Evolutionary conservation across 2,113 vertebrate species (phyloP), one percentile per base, ranked within the genome.

Genomic region (Sander vitreus): DNA sequence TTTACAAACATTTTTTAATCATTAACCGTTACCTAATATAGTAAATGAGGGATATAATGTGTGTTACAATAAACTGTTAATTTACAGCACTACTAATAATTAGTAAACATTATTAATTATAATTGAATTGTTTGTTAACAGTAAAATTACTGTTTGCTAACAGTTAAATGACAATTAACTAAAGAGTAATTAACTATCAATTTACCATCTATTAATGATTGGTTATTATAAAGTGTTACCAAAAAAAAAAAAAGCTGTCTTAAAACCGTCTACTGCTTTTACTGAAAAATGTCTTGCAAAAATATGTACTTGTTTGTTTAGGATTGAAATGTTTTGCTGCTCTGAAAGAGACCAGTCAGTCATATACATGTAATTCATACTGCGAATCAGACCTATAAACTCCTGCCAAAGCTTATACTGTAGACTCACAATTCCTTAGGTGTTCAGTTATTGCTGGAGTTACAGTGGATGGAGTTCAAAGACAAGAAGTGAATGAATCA

Each of bases 381-480:
- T 9, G 11, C 4, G 5, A 30, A 25, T 60, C 71, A 50, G 43
- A 33, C 7, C 7, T 81, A 48, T 74, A 68, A 87, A 83, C 64
- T 63, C 50, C 30, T 54, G 63, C 36, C 23, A 72, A 69, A 82
- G 18, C 11, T 53, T 6, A 57, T 57, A 10, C 39, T 11, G 10
- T 36, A 53, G 8, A 67, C 27, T 50, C 33, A 64, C 27, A 73
- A 39, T 70, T 43, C 33, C 4, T 53, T 67, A 73, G 69, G 69
- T 58, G 36, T 54, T 63, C 7, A 19, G 3, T 10, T 30, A 47
- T 45, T 68, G 18, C 43, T 72, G 43, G 30, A 33, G 30, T 33
- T 33, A 33, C 30, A 33, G 30, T 33, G 6, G 30, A 33, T 5
- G 30, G 30, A 74, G 71, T 76, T 77, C 84, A 72, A 63, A 79